phyloP scores from a whole-genome alignment of 1,140 invertebrate species.

The Gryllus bimaculatus region DNA sequence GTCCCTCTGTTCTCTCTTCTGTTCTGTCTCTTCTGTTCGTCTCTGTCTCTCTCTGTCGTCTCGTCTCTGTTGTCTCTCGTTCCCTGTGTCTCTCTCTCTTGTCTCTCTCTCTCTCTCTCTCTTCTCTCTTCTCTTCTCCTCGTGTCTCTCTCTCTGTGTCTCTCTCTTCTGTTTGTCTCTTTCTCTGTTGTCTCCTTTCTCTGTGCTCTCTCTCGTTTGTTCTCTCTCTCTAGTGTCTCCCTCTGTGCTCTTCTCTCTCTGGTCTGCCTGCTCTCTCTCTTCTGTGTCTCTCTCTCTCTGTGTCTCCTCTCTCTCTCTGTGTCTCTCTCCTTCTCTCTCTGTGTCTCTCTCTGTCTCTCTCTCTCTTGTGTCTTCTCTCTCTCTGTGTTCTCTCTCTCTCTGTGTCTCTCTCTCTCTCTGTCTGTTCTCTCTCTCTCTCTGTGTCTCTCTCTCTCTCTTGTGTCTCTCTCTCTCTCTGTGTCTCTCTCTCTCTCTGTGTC shows the following conservation, averaged over 20 bases:
- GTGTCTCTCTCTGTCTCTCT: too few relatives aligned
- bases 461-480: too few relatives aligned
- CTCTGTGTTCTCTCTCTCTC: neutral
- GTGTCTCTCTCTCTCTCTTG: too few relatives aligned
- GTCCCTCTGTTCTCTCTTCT: neutral
- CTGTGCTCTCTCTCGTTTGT: neutral
- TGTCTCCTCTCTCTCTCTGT: neutral
- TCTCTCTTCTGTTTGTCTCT: neutral
- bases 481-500: neutral
- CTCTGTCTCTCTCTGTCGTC: neutral
- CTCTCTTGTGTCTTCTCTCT: too few relatives aligned
- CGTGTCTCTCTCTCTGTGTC: neutral
- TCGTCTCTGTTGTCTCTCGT: neutral
- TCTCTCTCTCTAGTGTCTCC: neutral
- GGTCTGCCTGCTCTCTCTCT: neutral
- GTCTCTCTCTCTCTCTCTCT: too few relatives aligned
- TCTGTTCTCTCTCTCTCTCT: neutral
- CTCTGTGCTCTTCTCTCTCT: neutral
- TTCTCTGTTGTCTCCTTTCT: too few relatives aligned
- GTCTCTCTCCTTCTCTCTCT: neutral
- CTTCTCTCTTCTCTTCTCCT: neutral
- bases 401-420: neutral
- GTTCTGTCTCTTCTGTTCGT: neutral
- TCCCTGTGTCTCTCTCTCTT: too few relatives aligned
- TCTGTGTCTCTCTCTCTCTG: neutral